Conservation (phyloP, 2,113 vertebrate genomes). For the Paralichthys olivaceus region DNA sequence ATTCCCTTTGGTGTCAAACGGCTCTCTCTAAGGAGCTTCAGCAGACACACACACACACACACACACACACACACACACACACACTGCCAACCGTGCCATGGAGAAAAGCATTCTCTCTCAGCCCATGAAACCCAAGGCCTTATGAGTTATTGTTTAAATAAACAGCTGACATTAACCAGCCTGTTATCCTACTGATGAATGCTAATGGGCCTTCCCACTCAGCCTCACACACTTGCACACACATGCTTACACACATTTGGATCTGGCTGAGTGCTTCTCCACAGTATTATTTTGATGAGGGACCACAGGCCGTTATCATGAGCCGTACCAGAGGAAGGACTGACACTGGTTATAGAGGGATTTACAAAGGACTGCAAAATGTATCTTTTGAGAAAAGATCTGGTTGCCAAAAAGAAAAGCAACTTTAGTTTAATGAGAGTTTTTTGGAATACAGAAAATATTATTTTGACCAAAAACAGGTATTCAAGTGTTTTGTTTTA, state of each 20-base stretch:
- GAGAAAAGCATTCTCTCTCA: conserved; percentile 44
- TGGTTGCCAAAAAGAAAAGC: background rate
- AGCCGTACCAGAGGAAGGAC: conserved; percentile 46
- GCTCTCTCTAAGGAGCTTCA: background rate
- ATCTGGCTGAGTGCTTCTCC: conserved; percentile 60
- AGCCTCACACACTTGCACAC: conserved; percentile 10
- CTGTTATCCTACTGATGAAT: conserved; percentile 75
- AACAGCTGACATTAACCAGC: conserved; percentile 74
- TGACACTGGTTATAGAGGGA: conserved; percentile 51
- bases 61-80: conserved; percentile 6
- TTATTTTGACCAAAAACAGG: too few relatives aligned
- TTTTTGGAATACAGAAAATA: too few relatives aligned
- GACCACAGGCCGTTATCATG: conserved; percentile 56
- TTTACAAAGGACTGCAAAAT: conserved; percentile 6
- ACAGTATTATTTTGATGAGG: conserved; percentile 65
- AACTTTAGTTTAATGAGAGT: too few relatives aligned
- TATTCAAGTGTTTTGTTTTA: too few relatives aligned
- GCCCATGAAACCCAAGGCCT: conserved; percentile 58
- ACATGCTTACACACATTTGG: conserved; percentile 28
- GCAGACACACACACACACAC: conserved; percentile 6
- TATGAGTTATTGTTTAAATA: conserved; percentile 74
- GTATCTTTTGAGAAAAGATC: background rate
- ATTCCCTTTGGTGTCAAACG: conserved; percentile 15
- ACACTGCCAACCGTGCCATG: conserved; percentile 22
- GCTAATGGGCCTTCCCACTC: conserved; percentile 69